Evolutionary conservation across 2,888 invertebrate genomes (phyloP), one percentile per base, ranked within the genome.

Genomic region (Dryocosmus kuriphilus): DNA sequence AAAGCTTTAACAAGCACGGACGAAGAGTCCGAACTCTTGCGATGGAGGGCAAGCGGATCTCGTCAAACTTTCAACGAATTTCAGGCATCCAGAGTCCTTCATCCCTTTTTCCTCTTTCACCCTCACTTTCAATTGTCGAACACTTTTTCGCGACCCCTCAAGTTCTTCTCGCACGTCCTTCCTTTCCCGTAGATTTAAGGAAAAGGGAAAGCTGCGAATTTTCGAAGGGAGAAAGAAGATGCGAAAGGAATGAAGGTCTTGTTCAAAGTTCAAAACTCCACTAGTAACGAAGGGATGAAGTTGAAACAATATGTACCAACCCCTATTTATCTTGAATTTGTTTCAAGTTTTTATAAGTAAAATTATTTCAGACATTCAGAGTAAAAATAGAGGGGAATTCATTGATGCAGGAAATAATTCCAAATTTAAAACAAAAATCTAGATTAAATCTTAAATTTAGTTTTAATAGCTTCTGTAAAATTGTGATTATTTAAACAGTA

Each of bases 61-160:
- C 79, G 81, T 85, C 83, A 81, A 87, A 87, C 82, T 85, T 86
- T 81, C 78, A 67, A 74, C 81, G 81, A 85, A 85, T 85, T 86
- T 80, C 79, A 84, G 83, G 82, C 79, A 78, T 81, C 77, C 63
- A 80, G 80, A 77, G 78, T 80, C 80, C 77, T 76, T 77, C 75
- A 78, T 60, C 76, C 75, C 61, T 75, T 60, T 55, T 78, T 74
- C 41, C 41, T 71, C 38, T 41, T 60, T 41, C 76, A 65, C 51
- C 55, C 62, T 32, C 67, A 74, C 75, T 75, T 60, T 78, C 76
- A 79, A 77, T 78, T 74, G 65, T 79, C 62, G 63, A 32, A 79
- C 78, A 81, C 74, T 79, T 80, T 79, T 81, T 80, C 79, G 9
- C 75, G 77, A 82, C 79, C 79, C 77, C 79, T 61, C 73, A 55